phyloP scores from a whole-genome alignment of 1,140 invertebrate species.

The Bombyx mandarina region DNA sequence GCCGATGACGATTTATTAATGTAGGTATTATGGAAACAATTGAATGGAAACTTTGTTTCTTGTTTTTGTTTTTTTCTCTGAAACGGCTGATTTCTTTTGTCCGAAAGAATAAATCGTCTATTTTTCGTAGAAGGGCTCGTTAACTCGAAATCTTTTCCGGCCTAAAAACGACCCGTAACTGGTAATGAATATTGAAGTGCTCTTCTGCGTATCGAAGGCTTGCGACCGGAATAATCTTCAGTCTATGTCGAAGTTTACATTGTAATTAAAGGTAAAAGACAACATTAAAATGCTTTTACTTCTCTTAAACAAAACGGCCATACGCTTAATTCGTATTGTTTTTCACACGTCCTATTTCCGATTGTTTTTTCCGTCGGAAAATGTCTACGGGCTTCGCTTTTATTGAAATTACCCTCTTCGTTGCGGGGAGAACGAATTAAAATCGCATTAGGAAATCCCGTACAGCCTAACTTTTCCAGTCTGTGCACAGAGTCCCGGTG shows the following conservation, averaged over 20 bases:
- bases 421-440: conserved; percentile 62
- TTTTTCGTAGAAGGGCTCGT: too few species aligned
- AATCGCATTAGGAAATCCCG: conserved; percentile 65
- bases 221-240: background rate
- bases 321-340: background rate
- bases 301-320: background rate
- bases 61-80: too few species aligned
- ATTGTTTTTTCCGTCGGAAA: conserved; percentile 25
- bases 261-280: conserved; percentile 8
- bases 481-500: conserved; percentile 53
- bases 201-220: background rate
- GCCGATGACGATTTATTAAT: too few species aligned
- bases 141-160: too few species aligned
- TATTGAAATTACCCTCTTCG: conserved; percentile 60
- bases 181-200: too few species aligned
- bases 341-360: background rate
- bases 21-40: too few species aligned
- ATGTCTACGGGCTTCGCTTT: conserved; percentile 44
- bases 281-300: conserved; percentile 10
- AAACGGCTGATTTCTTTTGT: too few species aligned
- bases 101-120: too few species aligned
- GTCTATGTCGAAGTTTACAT: background rate
- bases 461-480: conserved; percentile 64
- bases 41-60: too few species aligned
- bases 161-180: too few species aligned